Evolutionary conservation across 1,140 invertebrate genomes (phyloP), one percentile per base, ranked within the genome.

Genomic region (Thaumetopoea pityocampa): DNA sequence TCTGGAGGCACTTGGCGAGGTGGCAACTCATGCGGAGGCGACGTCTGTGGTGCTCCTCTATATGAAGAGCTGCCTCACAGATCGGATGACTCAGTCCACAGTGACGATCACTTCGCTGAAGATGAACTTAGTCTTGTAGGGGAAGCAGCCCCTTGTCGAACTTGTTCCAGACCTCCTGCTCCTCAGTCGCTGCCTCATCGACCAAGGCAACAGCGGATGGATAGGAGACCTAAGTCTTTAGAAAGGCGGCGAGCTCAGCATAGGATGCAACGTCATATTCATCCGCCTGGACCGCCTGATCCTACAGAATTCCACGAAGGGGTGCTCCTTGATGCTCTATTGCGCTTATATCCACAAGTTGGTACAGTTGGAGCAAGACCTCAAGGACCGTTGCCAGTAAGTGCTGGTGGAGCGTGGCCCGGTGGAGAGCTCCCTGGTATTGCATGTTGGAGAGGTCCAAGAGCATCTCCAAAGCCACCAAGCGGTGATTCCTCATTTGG

Each of bases 311-410:
- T 87, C 41, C 87, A 88, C 44, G 87, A 88, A 71, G 87, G 87
- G 3, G 72, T 88, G 4, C 66, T 88, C 3, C 47, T 88, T 11
- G 86, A 88, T 60, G 86, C 87, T 1, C 51, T 90, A 3, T 61
- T 90, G 27, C 87, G 89, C 66, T 67, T 90, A 11, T 90, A 90
- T 63, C 89, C 89, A 2, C 84, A 86, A 64, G 85, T 86, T 7
- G 85, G 85, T 0, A 85, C 85, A 6, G 83, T 86, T 19, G 83
- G 82, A 5, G 76, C 77, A 6, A 69, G 77, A 35, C 73, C 67
- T 5, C 69, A 54, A 22, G 82, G 63, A 5, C 80, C 78, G 0
- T 42, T 76, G 26, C 71, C 63, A 18, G 70, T 76, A 29, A 65
- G 51, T 11, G 70, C 59, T 20, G 74, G 69, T 1, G 80, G 70